Evolutionary conservation across 1,140 invertebrate species (phyloP).

Genomic region (Parapsyche elsis): DNA sequence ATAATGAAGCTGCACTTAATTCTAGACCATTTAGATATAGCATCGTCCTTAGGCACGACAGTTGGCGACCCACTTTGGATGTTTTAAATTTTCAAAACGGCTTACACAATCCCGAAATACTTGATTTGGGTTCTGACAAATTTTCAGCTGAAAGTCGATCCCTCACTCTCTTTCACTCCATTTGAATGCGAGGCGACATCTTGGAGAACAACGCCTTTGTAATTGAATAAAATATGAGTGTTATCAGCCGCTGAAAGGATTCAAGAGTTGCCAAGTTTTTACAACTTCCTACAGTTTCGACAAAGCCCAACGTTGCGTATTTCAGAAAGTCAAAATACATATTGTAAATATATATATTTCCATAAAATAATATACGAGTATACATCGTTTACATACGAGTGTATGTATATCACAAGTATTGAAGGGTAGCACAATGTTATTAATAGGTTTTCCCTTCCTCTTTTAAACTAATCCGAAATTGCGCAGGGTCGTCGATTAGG

Average conservation of each 20-base stretch:
- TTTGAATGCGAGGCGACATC: slow-evolving; percentile 16
- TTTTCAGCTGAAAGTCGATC: neutral
- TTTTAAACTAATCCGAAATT: neutral
- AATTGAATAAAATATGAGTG: slow-evolving; percentile 3
- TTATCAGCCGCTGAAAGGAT: too few relatives aligned
- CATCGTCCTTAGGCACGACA: neutral
- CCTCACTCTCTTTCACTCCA: neutral
- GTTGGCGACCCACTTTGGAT: neutral
- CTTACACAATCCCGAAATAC: neutral
- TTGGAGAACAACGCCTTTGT: neutral
- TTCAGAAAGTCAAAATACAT: too few relatives aligned
- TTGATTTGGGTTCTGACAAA: neutral
- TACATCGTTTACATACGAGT: too few relatives aligned
- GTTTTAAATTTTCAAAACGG: neutral
- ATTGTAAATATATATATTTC: too few relatives aligned
- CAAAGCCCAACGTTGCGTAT: too few relatives aligned
- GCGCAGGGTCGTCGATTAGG: neutral
- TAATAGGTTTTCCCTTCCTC: slow-evolving; percentile 13
- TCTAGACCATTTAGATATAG: neutral
- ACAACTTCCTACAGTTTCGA: too few relatives aligned
- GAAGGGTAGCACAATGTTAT: neutral
- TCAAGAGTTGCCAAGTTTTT: too few relatives aligned
- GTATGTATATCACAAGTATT: too few relatives aligned
- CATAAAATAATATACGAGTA: too few relatives aligned
- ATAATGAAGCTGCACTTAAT: neutral